Conservation (phyloP, 2,888 invertebrate species). For the Spilosoma lubricipeda region DNA sequence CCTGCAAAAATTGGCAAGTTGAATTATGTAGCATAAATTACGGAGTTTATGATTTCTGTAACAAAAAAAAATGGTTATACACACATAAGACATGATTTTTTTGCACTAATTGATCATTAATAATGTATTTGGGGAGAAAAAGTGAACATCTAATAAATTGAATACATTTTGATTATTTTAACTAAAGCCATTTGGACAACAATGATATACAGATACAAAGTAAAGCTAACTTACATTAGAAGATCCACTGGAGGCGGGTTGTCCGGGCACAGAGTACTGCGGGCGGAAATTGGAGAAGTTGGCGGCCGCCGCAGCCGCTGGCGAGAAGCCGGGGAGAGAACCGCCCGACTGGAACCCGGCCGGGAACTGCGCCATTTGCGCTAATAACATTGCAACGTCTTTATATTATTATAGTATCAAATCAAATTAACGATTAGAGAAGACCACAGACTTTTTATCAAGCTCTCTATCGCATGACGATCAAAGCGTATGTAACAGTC, state of each 20-base stretch:
- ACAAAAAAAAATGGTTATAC: constrained; percentile 44
- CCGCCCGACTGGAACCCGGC: constrained; percentile 92
- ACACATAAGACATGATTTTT: not conserved
- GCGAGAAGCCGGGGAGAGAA: constrained; percentile 89
- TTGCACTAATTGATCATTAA: not conserved
- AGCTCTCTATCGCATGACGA: too few species aligned
- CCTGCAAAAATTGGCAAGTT: constrained; percentile 72
- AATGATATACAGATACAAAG: not conserved
- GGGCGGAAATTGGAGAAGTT: constrained; percentile 97
- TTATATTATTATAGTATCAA: constrained; percentile 16
- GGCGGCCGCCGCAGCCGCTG: constrained; percentile 90
- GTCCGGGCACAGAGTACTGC: constrained; percentile 90
- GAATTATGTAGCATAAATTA: constrained; percentile 68
- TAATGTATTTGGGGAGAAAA: not conserved
- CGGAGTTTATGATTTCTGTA: constrained; percentile 81
- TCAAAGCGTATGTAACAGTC: too few species aligned
- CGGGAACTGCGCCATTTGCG: constrained; percentile 94
- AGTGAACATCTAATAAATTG: not conserved
- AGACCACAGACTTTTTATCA: too few species aligned
- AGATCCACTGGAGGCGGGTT: constrained; percentile 74
- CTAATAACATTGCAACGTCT: constrained; percentile 70
- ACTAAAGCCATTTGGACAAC: not conserved
- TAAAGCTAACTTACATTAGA: constrained; percentile 71
- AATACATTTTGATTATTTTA: not conserved
- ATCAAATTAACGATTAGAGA: constrained; percentile 3